Percentiles rank a stretch among this genome's conserved stretches.
Conservation (phyloP, 30 jellyfish, hydroid and myxozoan genomes). For the Aurelia aurita region DNA sequence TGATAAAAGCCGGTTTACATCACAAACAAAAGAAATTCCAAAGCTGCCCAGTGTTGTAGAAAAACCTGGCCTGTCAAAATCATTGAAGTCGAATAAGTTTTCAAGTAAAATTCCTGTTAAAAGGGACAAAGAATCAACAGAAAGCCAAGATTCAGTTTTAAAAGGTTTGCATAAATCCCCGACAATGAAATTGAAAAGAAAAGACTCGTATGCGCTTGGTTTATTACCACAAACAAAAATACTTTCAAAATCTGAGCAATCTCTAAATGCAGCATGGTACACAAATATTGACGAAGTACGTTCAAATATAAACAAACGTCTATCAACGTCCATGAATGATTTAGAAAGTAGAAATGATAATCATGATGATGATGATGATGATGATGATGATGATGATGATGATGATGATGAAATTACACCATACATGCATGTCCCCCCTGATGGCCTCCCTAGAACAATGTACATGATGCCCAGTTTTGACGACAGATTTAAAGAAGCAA, state of each 20-base stretch:
- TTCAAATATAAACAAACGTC: constrained; percentile 55
- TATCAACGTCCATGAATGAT: constrained; percentile 62
- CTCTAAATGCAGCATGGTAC: constrained; percentile 57
- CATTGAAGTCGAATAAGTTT: too few species aligned
- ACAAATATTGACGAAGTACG: constrained; percentile 56
- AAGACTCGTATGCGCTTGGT: too few species aligned
- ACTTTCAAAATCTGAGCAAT: constrained; percentile 54
- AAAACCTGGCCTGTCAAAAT: too few species aligned
- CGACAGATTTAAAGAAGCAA: constrained; percentile 63
- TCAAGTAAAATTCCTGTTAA: neutral
- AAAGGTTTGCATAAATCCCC: too few species aligned
- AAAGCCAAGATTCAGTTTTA: neutral
- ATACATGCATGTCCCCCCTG: constrained; percentile 74
- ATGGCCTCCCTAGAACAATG: constrained; percentile 88
- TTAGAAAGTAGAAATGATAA: constrained; percentile 4
- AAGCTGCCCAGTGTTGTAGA: too few species aligned
- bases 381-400: neutral
- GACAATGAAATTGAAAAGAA: too few species aligned
- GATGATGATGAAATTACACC: constrained; percentile 45
- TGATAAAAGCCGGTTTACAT: too few species aligned
- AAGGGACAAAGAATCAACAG: neutral
- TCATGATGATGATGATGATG: too few species aligned
- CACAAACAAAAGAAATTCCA: too few species aligned
- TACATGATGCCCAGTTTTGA: constrained; percentile 67
- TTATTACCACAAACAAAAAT: constrained; percentile 26